These are phyloP conservation scores for Callipepla californica DNA, from an alignment of 2,113 vertebrate genomes.

Conservation along the genomic window DNA sequence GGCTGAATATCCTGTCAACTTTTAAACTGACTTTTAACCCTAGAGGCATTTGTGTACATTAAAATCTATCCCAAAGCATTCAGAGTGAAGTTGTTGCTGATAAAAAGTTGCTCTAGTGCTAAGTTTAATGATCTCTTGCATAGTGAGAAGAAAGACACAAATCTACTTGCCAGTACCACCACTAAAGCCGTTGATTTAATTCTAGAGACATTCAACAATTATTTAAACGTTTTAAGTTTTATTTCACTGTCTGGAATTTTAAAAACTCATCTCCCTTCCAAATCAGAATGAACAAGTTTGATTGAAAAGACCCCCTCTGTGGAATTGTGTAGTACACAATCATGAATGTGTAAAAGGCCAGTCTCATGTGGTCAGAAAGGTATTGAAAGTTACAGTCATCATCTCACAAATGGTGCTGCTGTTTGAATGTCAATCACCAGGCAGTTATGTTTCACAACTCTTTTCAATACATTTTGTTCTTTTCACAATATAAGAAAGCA, in stretches of 20 bases:
- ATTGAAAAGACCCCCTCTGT: conserved; percentile 6
- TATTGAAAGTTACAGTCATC: conserved; percentile 29
- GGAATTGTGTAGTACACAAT: conserved; percentile 33
- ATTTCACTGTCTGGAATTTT: conserved; percentile 45
- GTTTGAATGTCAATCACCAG: conserved; percentile 27
- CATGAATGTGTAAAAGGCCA: conserved; percentile 25
- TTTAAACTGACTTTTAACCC: neutral
- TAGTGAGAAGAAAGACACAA: neutral
- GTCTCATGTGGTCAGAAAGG: conserved; percentile 9
- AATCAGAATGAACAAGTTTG: conserved; percentile 53
- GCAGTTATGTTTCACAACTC: neutral
- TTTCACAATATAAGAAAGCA: conserved; percentile 14
- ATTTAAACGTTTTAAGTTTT: conserved; percentile 43
- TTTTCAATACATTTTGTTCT: neutral
- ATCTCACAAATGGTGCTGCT: conserved; percentile 29
- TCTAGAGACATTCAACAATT: neutral
- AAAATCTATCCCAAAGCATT: neutral
- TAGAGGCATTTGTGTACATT: neutral
- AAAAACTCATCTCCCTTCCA: conserved; percentile 28
- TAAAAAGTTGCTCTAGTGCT: neutral
- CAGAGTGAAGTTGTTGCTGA: neutral
- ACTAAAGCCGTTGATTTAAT: neutral
- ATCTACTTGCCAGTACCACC: neutral
- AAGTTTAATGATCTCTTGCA: neutral
- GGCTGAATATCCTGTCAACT: neutral